Evolutionary conservation across 2,888 invertebrate genomes (phyloP), one percentile per base, ranked within the genome.

Genomic region (Sepioteuthis lessoniana): DNA sequence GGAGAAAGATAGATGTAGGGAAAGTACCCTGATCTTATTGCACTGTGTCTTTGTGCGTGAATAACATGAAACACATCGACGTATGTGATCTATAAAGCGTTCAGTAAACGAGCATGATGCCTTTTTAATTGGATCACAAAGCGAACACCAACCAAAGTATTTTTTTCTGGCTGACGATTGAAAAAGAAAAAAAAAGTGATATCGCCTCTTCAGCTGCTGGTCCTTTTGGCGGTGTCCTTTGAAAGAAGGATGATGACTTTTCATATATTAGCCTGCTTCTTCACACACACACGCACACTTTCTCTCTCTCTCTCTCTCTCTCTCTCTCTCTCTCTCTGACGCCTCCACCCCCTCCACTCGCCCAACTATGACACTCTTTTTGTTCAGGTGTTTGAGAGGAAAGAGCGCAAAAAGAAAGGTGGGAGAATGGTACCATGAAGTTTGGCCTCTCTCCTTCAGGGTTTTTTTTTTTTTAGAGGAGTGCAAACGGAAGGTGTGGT

Each of bases 61-160:
- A 25, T n/a, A 76, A 76, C 76, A 76, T 76, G 76, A 76, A 76
- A 76, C 76, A 35, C 76, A 4, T 13, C n/a, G 35, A 16, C 13
- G 76, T 19, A 35, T 76, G 35, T 76, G 76, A 76, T 76, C 76
- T 76, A 76, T n/a, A 76, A 76, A 76, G 76, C 76, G n/a, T n/a
- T n/a, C 76, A 76, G n/a, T 76, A 35, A n/a, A n/a, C 76, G 76
- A 76, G 76, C 19, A 76, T 35, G 76, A 76, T 76, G 76, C n/a
- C 76, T 76, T 76, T 76, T 76, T 76, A 76, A 76, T 76, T 76
- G 76, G 76, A 7, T 76, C n/a, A 76, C 76, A 76, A 76, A 76
- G 76, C 76, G 76, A n/a, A 76, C 76, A 76, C n/a, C 19, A 76
- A 16, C n/a, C 76, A 76, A 76, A n/a, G 76, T 42, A 42, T 25